Base-by-base conservation (phyloP, 2,113 vertebrate species). In the Pica pica region DNA sequence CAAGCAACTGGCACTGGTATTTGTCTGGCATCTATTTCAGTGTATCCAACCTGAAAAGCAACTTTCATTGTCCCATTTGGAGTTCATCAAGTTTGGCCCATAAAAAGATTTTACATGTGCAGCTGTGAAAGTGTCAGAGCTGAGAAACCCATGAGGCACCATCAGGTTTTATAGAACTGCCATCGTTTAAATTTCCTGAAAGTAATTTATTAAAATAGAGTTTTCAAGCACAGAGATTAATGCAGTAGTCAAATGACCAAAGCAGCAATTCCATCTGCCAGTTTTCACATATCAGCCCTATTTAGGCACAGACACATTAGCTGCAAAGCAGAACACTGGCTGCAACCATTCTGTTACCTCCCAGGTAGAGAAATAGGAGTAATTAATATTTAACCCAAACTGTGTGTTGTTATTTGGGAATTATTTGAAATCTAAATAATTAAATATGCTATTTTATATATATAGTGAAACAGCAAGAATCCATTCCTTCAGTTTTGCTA, bases 21-120 rank as follows among this genome's bases (percentile, higher is more conserved):
- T 95, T 89, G 64, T 88, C 87, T 95, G 84, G 50, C 85, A 94
- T 74, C 47, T 93, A 67, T 91, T 93, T 90, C 71, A 28, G 91
- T 47, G 31, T 92, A 83, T 64, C 68, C 88, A 95, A 90, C 67
- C 63, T 83, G 47, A 95, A 95, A 83, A 88, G 78, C 37, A 78
- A 92, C 75, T 93, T 83, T 39, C 75, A 55, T 60, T 88, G 75
- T 97, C 42, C 47, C 64, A 63, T 76, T 83, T 85, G 64, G 61
- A 86, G 47, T 82, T 87, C 60, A 87, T 50, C 21, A 56, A 63
- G 59, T 91, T 79, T 63, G 83, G 30, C 47, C 63, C 59, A 31
- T 39, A 70, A 74, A 90, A 82, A 42, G 20, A 69, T 85, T 83
- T 89, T 44, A 56, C 33, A 27, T 15, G 28, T n/a, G n/a, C 59